Percentiles rank a stretch among this genome's conserved stretches.
Conservation (phyloP, 2,113 vertebrate species). For the Mobula birostris region DNA sequence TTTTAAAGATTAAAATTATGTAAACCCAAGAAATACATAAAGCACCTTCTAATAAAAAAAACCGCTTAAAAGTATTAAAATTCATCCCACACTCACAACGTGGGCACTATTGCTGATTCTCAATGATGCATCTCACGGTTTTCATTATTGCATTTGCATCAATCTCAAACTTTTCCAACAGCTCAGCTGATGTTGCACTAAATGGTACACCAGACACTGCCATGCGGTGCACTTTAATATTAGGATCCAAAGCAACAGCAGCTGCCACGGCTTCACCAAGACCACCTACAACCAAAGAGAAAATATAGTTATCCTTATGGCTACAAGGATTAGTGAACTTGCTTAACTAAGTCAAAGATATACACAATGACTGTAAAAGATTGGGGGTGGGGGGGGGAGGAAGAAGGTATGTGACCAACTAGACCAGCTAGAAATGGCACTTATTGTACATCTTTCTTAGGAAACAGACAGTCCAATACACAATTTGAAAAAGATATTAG, state of each 20-base stretch:
- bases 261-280: conserved; percentile 77
- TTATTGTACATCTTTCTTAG: not conserved
- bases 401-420: not conserved
- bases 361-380: not conserved
- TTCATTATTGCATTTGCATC: conserved; percentile 79
- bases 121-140: conserved; percentile 56
- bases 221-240: conserved; percentile 66
- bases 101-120: not conserved
- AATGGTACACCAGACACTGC: conserved; percentile 75
- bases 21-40: not conserved
- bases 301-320: not conserved
- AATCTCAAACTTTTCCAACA: conserved; percentile 83
- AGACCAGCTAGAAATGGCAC: not conserved
- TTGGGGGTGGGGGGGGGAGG: not conserved
- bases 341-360: not conserved
- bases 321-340: not conserved
- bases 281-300: conserved; percentile 59
- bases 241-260: conserved; percentile 67
- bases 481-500: not conserved
- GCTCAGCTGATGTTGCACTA: conserved; percentile 76
- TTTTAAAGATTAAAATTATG: not conserved
- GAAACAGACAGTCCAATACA: not conserved
- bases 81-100: not conserved
- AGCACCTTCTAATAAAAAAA: not conserved
- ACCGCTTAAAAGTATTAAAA: not conserved